Percentiles rank a stretch among this genome's conserved stretches.
Conservation (phyloP, 2,113 vertebrate species). For the Rhea pennata region DNA sequence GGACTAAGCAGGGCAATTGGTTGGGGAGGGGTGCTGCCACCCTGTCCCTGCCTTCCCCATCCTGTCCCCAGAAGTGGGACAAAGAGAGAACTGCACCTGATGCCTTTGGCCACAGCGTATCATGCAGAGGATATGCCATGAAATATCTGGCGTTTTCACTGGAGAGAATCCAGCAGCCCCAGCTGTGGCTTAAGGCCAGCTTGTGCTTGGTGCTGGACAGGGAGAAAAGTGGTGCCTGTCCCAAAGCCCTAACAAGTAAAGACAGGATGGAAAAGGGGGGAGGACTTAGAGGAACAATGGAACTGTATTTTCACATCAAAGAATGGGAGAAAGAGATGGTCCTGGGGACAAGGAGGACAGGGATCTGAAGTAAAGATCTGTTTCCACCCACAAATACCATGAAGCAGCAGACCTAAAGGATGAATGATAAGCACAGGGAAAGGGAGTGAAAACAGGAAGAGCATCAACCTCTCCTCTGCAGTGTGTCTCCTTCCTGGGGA, state of each 20-base stretch:
- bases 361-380: neutral
- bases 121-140: neutral
- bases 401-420: neutral
- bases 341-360: neutral
- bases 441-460: neutral
- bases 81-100: neutral
- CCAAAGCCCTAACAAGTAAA: neutral
- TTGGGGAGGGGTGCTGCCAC: neutral
- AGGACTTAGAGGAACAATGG: neutral
- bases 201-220: neutral
- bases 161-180: neutral
- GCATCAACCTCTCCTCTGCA: neutral
- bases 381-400: neutral
- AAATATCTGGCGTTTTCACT: neutral
- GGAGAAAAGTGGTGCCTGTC: neutral
- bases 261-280: neutral
- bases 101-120: neutral
- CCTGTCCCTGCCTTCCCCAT: neutral
- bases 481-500: neutral
- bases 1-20: neutral
- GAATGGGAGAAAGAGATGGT: neutral
- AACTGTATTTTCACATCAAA: neutral
- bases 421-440: neutral
- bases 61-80: neutral
- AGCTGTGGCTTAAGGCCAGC: neutral